A percentile compares a stretch with the other conserved stretches of the same genome.
phyloP scores from a whole-genome alignment of 2,797 vertebrate species.

The Melopsittacus undulatus region DNA sequence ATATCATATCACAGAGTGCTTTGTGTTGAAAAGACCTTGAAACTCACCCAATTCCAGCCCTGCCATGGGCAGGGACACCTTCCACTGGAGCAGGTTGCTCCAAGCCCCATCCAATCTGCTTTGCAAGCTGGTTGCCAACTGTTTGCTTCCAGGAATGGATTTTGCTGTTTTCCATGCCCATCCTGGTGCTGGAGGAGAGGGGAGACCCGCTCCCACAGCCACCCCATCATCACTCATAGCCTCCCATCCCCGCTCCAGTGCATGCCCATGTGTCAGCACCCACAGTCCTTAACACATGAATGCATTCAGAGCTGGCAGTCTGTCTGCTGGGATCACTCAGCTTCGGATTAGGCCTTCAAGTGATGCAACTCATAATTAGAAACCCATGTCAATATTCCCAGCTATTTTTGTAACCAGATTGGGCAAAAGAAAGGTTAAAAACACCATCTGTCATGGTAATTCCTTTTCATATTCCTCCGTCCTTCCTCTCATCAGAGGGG shows the following conservation, averaged over 20 bases:
- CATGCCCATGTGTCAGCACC: not conserved
- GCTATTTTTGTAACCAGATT: not conserved
- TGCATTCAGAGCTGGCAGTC: not conserved
- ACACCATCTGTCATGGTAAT: not conserved
- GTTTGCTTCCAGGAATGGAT: not conserved
- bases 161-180: not conserved
- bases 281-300: accelerated
- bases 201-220: accelerated
- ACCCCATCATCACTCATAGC: not conserved
- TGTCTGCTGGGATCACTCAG: not conserved
- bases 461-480: not conserved
- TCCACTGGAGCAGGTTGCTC: not conserved
- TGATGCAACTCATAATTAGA: not conserved
- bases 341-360: not conserved
- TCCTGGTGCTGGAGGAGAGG: not conserved
- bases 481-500: not conserved
- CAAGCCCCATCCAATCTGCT: not conserved
- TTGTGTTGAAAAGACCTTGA: not conserved
- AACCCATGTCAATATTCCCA: not conserved
- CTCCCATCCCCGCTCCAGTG: accelerated
- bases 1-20: not conserved
- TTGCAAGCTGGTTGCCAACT: not conserved
- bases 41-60: not conserved
- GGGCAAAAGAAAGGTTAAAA: slow-evolving; percentile 50
- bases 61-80: not conserved